Evolutionary conservation across 2,113 vertebrate species (phyloP).

Genomic region (Pachyramphus minor): DNA sequence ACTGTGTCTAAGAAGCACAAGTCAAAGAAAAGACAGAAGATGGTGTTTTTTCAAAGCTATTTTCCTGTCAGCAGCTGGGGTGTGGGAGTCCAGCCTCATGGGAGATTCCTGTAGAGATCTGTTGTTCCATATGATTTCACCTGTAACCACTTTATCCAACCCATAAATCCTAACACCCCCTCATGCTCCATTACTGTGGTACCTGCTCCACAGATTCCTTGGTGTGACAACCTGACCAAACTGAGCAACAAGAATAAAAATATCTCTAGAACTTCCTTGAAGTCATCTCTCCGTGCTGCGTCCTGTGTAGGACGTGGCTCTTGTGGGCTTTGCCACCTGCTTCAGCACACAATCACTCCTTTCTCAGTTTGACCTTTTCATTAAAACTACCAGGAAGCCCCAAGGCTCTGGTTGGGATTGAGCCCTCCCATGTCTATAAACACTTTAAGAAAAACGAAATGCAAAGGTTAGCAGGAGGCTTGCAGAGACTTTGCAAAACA

Average conservation of each 20-base stretch:
- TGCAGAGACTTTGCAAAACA: not conserved
- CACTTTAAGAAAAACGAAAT: not conserved
- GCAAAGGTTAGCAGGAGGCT: not conserved
- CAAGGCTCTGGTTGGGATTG: not conserved
- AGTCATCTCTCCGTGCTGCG: rapidly evolving
- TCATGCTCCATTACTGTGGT: not conserved
- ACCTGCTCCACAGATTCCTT: not conserved
- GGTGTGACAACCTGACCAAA: not conserved
- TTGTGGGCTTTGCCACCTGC: not conserved
- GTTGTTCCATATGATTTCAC: not conserved
- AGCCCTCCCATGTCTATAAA: not conserved
- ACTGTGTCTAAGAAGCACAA: not conserved
- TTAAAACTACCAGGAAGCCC: slow-evolving; percentile 5
- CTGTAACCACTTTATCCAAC: not conserved
- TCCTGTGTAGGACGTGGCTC: rapidly evolving
- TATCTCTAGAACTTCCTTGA: not conserved
- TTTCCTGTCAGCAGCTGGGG: not conserved
- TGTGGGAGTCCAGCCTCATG: not conserved
- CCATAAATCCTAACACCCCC: not conserved
- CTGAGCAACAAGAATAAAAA: not conserved
- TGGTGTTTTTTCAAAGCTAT: not conserved
- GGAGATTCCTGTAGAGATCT: not conserved
- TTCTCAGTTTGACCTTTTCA: slow-evolving; percentile 7
- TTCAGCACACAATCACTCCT: not conserved
- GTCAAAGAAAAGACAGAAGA: not conserved